Conservation (phyloP, 2,113 vertebrate genomes). For the Grantiella picta region DNA sequence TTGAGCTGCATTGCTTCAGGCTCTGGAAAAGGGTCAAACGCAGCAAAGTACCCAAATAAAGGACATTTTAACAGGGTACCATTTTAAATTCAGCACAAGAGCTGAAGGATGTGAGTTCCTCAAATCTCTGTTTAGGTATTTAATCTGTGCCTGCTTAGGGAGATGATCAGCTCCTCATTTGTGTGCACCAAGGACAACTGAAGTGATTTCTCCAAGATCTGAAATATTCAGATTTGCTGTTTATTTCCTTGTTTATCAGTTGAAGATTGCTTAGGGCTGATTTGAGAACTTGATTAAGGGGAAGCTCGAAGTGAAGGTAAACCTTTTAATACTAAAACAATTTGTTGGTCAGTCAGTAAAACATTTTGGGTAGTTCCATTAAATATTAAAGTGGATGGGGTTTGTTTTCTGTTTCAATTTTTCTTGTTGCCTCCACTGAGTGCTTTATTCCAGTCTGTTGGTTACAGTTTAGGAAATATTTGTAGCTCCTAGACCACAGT, state of each 20-base stretch:
- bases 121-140: not conserved
- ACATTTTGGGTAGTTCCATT: not conserved
- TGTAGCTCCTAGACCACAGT: not conserved
- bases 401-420: not conserved
- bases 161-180: not conserved
- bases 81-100: fast-evolving
- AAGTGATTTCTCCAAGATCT: not conserved
- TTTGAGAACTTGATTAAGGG: not conserved
- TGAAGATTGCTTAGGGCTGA: not conserved
- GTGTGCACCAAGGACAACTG: fast-evolving
- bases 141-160: not conserved
- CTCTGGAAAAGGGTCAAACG: fast-evolving
- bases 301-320: not conserved
- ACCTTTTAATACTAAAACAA: not conserved
- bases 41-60: not conserved
- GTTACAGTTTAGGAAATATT: not conserved
- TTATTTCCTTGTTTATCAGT: not conserved
- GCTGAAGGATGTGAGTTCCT: fast-evolving
- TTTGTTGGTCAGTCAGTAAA: not conserved
- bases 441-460: not conserved
- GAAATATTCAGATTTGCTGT: not conserved
- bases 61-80: fast-evolving
- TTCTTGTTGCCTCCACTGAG: not conserved
- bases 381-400: not conserved
- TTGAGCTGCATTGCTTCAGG: not conserved